These are phyloP conservation scores for Temnothorax rugatulus DNA, from an alignment of 2,888 invertebrate species.

Conservation along the genomic window DNA sequence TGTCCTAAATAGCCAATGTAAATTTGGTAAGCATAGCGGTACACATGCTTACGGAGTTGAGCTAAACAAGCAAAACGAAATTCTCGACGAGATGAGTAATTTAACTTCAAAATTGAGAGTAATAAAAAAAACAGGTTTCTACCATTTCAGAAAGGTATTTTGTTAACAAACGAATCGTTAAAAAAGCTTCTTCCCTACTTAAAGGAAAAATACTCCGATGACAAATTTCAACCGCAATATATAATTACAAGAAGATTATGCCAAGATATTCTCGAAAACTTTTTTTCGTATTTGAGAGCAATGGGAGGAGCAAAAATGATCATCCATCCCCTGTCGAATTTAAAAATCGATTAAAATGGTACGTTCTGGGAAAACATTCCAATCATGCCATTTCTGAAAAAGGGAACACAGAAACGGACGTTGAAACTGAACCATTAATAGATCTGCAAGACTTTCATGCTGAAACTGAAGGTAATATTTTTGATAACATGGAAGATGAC, in stretches of 20 bases:
- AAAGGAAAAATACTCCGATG: not conserved
- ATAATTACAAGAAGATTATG: not conserved
- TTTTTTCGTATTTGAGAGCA: not conserved
- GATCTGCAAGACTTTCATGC: too few relatives aligned
- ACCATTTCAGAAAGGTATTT: constrained; percentile 4
- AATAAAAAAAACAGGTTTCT: not conserved
- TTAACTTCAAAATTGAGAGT: not conserved
- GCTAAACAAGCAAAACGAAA: not conserved
- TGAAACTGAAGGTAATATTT: too few relatives aligned
- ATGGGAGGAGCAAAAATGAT: not conserved
- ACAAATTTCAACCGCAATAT: not conserved
- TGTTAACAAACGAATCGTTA: not conserved
- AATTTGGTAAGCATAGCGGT: not conserved
- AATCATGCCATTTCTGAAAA: not conserved
- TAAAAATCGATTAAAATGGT: not conserved
- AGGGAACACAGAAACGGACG: not conserved
- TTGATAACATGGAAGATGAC: not conserved
- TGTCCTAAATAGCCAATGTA: not conserved
- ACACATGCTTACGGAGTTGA: not conserved
- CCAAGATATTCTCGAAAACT: not conserved
- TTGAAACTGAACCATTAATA: too few relatives aligned
- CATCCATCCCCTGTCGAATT: not conserved
- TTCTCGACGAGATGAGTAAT: not conserved
- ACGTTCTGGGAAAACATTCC: not conserved
- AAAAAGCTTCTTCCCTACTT: not conserved